A percentile compares a stretch with the other conserved stretches of the same genome.
Conservation (phyloP, 2,797 vertebrate species). For the Martes flavigula region DNA sequence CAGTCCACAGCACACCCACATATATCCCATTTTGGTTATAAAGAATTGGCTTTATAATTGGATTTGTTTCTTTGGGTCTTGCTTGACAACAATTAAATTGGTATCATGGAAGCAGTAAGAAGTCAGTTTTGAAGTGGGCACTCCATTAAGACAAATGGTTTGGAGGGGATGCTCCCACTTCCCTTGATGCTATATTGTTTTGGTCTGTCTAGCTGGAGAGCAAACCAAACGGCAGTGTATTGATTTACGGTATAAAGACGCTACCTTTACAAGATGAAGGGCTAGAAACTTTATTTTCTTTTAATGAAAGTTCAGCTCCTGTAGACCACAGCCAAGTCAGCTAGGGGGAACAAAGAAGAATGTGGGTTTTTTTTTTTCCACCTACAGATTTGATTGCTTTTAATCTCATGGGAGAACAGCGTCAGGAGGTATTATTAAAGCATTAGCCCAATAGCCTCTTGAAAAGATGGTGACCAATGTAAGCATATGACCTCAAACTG, state of each 20-base stretch:
- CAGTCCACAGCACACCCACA: background rate
- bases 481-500: background rate
- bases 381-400: constrained; percentile 58
- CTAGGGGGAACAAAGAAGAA: constrained; percentile 44
- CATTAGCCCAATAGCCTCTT: constrained; percentile 41
- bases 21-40: background rate
- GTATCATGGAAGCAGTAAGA: background rate
- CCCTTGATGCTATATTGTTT: constrained; percentile 50
- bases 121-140: constrained; percentile 35
- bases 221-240: constrained; percentile 50
- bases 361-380: background rate
- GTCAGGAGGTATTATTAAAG: constrained; percentile 24
- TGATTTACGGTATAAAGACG: constrained; percentile 60
- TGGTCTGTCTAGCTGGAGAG: constrained; percentile 44
- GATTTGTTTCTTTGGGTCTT: constrained; percentile 52
- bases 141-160: constrained; percentile 60
- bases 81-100: constrained; percentile 41
- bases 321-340: background rate
- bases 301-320: constrained; percentile 67
- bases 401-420: constrained; percentile 28
- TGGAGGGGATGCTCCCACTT: constrained; percentile 9
- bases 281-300: constrained; percentile 72
- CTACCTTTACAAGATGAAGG: constrained; percentile 71
- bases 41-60: constrained; percentile 31
- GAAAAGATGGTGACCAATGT: background rate